Percentiles rank a stretch among this genome's conserved stretches.
Conservation (phyloP, 23 tunicate species). For the Ascidia mentula region DNA sequence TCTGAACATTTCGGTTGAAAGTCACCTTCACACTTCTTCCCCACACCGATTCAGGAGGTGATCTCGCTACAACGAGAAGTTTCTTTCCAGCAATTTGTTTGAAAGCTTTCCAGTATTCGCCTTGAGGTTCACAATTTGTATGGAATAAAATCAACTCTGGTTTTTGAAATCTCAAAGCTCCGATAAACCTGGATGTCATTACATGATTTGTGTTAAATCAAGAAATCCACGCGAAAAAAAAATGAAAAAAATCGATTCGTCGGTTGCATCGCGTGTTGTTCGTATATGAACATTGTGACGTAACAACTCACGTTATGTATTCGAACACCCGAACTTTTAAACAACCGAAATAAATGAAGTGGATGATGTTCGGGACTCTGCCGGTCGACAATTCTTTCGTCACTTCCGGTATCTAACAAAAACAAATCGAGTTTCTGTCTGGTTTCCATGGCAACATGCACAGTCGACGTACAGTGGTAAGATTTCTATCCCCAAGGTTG, state of each 20-base stretch:
- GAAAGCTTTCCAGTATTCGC: slow-evolving; percentile 45
- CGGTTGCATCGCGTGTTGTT: too few relatives aligned
- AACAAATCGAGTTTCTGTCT: too few relatives aligned
- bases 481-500: background rate
- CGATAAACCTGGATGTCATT: slow-evolving; percentile 40
- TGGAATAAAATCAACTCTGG: slow-evolving; percentile 70
- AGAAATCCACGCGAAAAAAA: background rate
- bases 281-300: too few relatives aligned
- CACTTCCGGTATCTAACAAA: background rate
- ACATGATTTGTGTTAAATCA: too few relatives aligned
- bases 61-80: slow-evolving; percentile 47
- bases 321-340: background rate
- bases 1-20: background rate
- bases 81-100: slow-evolving; percentile 24
- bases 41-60: slow-evolving; percentile 62
- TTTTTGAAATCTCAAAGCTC: slow-evolving; percentile 40
- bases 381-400: background rate
- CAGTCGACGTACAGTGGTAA: background rate
- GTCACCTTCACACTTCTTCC: slow-evolving; percentile 28
- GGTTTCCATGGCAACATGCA: too few relatives aligned
- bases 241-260: background rate
- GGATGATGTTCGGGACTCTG: background rate
- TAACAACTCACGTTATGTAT: background rate
- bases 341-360: background rate
- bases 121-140: slow-evolving; percentile 62